Percentiles rank a stretch among this genome's conserved stretches.
phyloP scores from a whole-genome alignment of 2,888 invertebrate species.

The Dermolepida albohirtum region DNA sequence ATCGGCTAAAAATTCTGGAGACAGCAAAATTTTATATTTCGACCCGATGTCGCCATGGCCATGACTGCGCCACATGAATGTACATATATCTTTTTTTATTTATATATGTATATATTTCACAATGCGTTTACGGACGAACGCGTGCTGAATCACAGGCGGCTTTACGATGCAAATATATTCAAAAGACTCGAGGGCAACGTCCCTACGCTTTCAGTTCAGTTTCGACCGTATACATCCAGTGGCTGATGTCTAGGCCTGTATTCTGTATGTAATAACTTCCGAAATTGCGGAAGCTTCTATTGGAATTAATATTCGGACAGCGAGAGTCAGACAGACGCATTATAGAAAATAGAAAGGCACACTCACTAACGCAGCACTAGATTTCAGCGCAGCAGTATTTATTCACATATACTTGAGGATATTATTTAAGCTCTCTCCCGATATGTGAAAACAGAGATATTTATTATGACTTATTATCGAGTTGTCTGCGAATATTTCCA shows the following conservation, averaged over 20 bases:
- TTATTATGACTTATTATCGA: too few species aligned
- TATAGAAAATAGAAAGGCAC: background rate
- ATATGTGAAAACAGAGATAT: too few species aligned
- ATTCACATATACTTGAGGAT: too few species aligned
- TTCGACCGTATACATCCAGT: background rate
- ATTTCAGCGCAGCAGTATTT: too few species aligned
- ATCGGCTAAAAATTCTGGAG: too few species aligned
- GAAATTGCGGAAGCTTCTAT: constrained; percentile 34
- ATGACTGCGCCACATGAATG: constrained; percentile 5
- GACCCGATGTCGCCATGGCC: background rate
- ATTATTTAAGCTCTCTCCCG: too few species aligned
- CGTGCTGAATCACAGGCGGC: constrained; percentile 47
- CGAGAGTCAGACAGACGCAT: background rate
- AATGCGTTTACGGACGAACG: constrained; percentile 44
- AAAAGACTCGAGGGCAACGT: constrained; percentile 50
- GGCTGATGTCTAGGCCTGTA: background rate
- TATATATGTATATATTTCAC: constrained; percentile 31
- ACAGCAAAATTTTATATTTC: constrained; percentile 2
- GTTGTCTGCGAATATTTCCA: too few species aligned
- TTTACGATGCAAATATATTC: constrained; percentile 53
- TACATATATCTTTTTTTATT: constrained; percentile 1
- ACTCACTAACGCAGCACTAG: background rate
- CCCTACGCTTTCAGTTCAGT: constrained; percentile 23
- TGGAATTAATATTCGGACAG: background rate
- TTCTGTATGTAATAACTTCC: constrained; percentile 38